phyloP scores from a whole-genome alignment of 2,113 vertebrate species.

The Melanotaenia duboulayi region DNA sequence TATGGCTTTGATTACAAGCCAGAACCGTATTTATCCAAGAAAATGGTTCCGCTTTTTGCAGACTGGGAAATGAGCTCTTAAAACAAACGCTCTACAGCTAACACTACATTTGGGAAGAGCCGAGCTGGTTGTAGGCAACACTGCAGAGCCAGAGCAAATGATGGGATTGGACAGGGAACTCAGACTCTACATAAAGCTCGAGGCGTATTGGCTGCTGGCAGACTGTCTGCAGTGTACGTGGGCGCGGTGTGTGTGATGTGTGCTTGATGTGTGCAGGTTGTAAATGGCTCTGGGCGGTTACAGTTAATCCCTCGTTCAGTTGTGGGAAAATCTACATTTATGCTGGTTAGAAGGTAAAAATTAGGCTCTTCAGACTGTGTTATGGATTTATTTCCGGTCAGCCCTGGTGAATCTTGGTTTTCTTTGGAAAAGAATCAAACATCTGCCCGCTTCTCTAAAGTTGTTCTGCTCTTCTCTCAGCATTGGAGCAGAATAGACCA shows the following conservation, averaged over 20 bases:
- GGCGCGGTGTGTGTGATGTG: constrained; percentile 66
- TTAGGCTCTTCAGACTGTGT: constrained; percentile 30
- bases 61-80: constrained; percentile 75
- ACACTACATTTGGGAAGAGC: constrained; percentile 62
- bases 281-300: constrained; percentile 67
- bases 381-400: constrained; percentile 63
- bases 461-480: constrained; percentile 8
- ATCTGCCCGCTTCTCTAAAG: background rate
- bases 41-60: constrained; percentile 66
- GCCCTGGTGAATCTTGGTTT: constrained; percentile 34
- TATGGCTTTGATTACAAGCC: constrained; percentile 68
- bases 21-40: constrained; percentile 66
- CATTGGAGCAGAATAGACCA: background rate
- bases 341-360: constrained; percentile 35
- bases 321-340: constrained; percentile 64
- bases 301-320: constrained; percentile 66
- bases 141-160: constrained; percentile 17
- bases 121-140: constrained; percentile 39
- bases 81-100: constrained; percentile 60
- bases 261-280: constrained; percentile 77
- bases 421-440: constrained; percentile 49
- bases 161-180: constrained; percentile 48
- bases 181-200: constrained; percentile 20
- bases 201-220: constrained; percentile 56
- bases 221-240: constrained; percentile 33